A percentile compares a stretch with the other conserved stretches of the same genome.
Conservation (phyloP, 2,113 vertebrate species). For the Apistogramma diplotaenia region DNA sequence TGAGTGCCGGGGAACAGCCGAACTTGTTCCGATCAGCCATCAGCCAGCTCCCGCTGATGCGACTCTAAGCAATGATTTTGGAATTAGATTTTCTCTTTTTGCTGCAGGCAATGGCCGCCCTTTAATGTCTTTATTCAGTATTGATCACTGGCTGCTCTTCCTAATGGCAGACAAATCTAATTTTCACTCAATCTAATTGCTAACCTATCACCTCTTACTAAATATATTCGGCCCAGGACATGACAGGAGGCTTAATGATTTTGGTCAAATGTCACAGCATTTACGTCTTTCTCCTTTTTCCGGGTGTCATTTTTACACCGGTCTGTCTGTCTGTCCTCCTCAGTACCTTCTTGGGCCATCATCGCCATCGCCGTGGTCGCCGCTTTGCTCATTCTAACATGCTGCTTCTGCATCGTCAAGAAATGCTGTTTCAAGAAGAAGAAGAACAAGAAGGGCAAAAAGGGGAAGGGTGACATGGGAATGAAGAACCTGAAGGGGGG, state of each 20-base stretch:
- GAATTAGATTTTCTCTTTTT: constrained; percentile 38
- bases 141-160: constrained; percentile 62
- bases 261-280: constrained; percentile 61
- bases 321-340: constrained; percentile 35
- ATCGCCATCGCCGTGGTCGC: constrained; percentile 92
- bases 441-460: constrained; percentile 97
- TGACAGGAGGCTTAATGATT: constrained; percentile 51
- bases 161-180: constrained; percentile 65
- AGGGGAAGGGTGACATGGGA: constrained; percentile 95
- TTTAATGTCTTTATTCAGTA: constrained; percentile 70
- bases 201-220: constrained; percentile 57
- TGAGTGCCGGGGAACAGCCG: constrained; percentile 74
- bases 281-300: constrained; percentile 21
- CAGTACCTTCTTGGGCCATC: constrained; percentile 95
- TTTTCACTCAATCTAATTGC: constrained; percentile 60
- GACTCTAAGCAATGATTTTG: constrained; percentile 21
- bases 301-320: constrained; percentile 4
- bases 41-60: constrained; percentile 10
- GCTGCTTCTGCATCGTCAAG: constrained; percentile 98
- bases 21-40: constrained; percentile 23
- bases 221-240: constrained; percentile 58
- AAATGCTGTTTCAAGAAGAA: constrained; percentile 99
- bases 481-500: constrained; percentile 96
- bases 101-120: constrained; percentile 50
- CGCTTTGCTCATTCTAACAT: constrained; percentile 90